Conservation (phyloP, 1,140 invertebrate species). For the Drosophila guanche region DNA sequence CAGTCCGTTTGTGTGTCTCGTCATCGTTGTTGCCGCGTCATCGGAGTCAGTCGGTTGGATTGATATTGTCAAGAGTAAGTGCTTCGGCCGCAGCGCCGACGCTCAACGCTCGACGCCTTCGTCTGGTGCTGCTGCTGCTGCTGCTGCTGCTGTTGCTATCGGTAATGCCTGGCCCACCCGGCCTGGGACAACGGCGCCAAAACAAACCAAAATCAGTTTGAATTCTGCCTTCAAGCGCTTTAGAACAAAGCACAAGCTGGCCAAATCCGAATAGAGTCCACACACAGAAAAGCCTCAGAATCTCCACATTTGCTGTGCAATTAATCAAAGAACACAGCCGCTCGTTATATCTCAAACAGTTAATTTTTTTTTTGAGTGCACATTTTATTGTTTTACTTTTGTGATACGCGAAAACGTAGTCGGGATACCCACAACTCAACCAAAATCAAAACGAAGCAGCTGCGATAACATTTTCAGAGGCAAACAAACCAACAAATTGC, state of each 20-base stretch:
- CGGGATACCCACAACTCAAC: no score
- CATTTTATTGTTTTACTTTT: slow-evolving; percentile 2
- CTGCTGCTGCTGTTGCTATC: slow-evolving; percentile 1
- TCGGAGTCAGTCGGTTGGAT: background rate
- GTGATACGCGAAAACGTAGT: slow-evolving; percentile 7
- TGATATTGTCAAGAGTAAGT: slow-evolving; percentile 1
- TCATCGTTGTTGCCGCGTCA: no score
- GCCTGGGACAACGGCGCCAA: slow-evolving; percentile 40
- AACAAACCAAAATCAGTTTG: slow-evolving; percentile 73
- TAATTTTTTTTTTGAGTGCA: slow-evolving; percentile 11
- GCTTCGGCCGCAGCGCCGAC: slow-evolving; percentile 16
- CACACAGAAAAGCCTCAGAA: slow-evolving; percentile 8
- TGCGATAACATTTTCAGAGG: no score
- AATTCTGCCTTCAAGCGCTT: slow-evolving; percentile 76
- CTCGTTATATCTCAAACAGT: slow-evolving; percentile 11
- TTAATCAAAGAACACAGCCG: slow-evolving; percentile 1
- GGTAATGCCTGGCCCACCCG: background rate
- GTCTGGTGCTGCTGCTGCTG: slow-evolving; percentile 6
- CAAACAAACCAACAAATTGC: background rate
- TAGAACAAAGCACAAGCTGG: slow-evolving; percentile 57
- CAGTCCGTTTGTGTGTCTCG: background rate
- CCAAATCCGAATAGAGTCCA: background rate
- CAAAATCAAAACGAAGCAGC: no score
- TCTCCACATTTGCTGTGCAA: slow-evolving; percentile 27
- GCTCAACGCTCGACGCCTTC: slow-evolving; percentile 18